Base-by-base conservation (phyloP, 1,140 invertebrate genomes). In the Diabrotica undecimpunctata region DNA sequence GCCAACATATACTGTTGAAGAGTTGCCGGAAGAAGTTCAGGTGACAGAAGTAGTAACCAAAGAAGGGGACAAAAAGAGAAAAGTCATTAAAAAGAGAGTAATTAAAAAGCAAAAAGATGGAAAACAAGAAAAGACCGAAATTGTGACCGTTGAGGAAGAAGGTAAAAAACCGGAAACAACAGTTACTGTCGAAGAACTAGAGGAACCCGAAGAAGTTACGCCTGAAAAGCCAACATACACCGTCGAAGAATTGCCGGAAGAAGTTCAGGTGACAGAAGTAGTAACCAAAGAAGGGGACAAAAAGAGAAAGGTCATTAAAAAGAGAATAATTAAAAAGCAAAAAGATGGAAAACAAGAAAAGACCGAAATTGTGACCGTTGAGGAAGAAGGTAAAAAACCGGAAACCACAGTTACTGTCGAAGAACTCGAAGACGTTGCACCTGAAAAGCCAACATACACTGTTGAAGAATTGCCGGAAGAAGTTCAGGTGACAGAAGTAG, bases 341-440 rank as follows among this genome's bases (percentile, higher is more conserved):
- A 72, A 62, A 51, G 77, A 74, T 14, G 62, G 69, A 35, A 75
- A 73, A 62, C 67, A 71, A 57, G 70, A 73, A 60, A 69, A 73
- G 6, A 75, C 69, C 0, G 68, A 79, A 72, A 75, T 79, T 64
- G 72, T 75, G 0, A 77, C 70, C 2, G 70, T 77, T 0, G 73
- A 78, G 61, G 76, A 79, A 67, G 68, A 74, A 60, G 73, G 73
- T 10, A 76, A 79, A 63, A 54, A 67, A 55, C 77, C 77, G 7
- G 65, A 67, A 66, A 72, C 60, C 35, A 72, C 52, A 11, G 70
- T 81, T 51, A 51, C 70, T 38, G 74, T 77, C n/a, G 79, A 81
- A 72, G 76, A 80, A 64, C 76, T 79, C 7, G 75, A 82, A 61
- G 74, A 77, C 14, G 60, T 78, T 66, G 70, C 66, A 60, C 70